Percentiles rank a stretch among this genome's conserved stretches.
These are phyloP conservation scores for Cromileptes altivelis DNA, from an alignment of 2,113 vertebrate species.

Conservation along the genomic window DNA sequence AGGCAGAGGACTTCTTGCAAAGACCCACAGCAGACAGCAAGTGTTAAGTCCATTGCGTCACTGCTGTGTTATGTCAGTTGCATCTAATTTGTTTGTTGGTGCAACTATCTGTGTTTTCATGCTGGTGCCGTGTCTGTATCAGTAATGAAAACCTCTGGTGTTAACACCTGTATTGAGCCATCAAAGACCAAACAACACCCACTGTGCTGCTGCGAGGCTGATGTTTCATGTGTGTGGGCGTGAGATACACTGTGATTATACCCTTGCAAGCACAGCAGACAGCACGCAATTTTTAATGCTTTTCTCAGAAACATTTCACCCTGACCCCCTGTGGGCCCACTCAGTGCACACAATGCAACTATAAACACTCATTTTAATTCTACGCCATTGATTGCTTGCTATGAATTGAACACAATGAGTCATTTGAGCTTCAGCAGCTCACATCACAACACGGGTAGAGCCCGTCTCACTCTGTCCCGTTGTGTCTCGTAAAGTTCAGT, in stretches of 20 bases:
- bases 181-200: slow-evolving; percentile 42
- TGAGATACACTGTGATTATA: slow-evolving; percentile 59
- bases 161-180: slow-evolving; percentile 55
- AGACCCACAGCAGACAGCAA: neutral
- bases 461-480: neutral
- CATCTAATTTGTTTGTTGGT: neutral
- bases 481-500: neutral
- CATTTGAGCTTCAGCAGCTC: neutral
- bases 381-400: neutral
- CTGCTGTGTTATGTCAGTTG: neutral
- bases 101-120: slow-evolving; percentile 25
- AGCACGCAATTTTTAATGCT: slow-evolving; percentile 33
- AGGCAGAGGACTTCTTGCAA: neutral
- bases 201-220: slow-evolving; percentile 16
- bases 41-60: neutral
- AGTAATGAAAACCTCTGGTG: slow-evolving; percentile 58
- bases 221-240: slow-evolving; percentile 15
- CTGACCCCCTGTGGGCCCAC: neutral
- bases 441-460: neutral
- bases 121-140: slow-evolving; percentile 59
- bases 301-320: slow-evolving; percentile 23
- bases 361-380: neutral
- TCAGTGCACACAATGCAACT: neutral
- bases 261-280: slow-evolving; percentile 27
- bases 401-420: slow-evolving; percentile 6